Evolutionary conservation across 2,113 vertebrate genomes (phyloP), one percentile per base, ranked within the genome.

Genomic region (Egretta garzetta): DNA sequence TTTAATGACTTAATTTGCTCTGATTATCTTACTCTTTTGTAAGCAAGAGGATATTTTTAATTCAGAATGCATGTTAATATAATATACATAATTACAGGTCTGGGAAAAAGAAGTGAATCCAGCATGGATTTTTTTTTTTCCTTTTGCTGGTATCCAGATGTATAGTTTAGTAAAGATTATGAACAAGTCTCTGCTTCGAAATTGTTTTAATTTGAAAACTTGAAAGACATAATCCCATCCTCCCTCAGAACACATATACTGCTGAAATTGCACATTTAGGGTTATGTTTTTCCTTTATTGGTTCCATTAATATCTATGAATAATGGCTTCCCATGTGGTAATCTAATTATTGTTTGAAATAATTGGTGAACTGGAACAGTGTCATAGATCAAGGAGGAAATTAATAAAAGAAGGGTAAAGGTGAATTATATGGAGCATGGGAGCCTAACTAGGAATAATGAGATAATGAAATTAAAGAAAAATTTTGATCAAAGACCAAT

Each of bases 331-430:
- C 70, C 37, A 70, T 73, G 30, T 68, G 53, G n/a, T 91, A 95
- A 92, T 93, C 53, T 80, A 96, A 81, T 83, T 95, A 53, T 39
- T 11, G 4, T 52, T 80, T 86, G 59, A 66, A 94, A 89, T 95
- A 93, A 83, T 77, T 92, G 41, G 47, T 75, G 59, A 85, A 71
- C 45, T 85, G 47, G 45, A 84, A 67, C 47, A 76, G 28, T 95
- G 56, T 83, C 37, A 12, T 60, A 81, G 49, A 72, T 94, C 39
- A 91, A 62, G 32, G 33, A 66, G 17, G 28, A 68, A 72, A 90
- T n/a, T 63, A 60, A 66, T 67, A 66, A 55, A 63, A 90, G 56
- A 91, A 91, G 67, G 55, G 28, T 90, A 76, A 83, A 90, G 64
- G 62, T 91, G 12, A 84, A 47, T 73, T 66, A 5, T 60, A 64